Base-by-base conservation (phyloP, 2,888 invertebrate genomes). In the Cryptosula pallasiana region DNA sequence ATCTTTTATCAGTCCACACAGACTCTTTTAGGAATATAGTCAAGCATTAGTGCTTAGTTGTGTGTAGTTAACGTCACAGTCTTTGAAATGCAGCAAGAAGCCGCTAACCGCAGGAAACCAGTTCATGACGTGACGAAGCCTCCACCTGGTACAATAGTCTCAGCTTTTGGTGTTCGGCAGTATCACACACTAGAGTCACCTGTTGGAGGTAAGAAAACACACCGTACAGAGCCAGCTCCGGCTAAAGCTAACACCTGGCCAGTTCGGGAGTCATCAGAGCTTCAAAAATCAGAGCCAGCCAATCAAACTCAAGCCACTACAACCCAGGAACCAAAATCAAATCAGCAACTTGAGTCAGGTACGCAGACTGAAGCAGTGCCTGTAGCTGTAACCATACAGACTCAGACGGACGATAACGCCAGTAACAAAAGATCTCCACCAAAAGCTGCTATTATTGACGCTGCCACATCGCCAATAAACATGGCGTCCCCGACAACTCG, bases 131-230 rank as follows among this genome's bases (percentile, higher is more conserved):
- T 45, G 9, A 45, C 45, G 20, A 45, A 45, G 45, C 45, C 45
- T 25, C 63, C 63, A 29, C 63, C 63, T 29, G 63, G 63, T 13
- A 25, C 63, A 2, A 63, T 63, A 2, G 32, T 63, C n/a, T 63
- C 63, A 3, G 27, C 20, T 27, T 27, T 29, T 63, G 63, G 63
- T 20, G 27, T 63, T 1, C 63, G 63, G 5, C 27, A 63, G 13
- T 63, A 63, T 63, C 27, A 63, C 32, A 32, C 27, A 2, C 25
- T 63, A 9, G 32, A 9, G 63, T 3, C 13, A 27, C 27, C 20
- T 13, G 9, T 45, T 20, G 45, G 45, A 45, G 45, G 5, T 5
- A 45, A 20, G 20, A 45, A 45, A 5, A 5, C 20, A 45, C 45
- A 45, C 9, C 45, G 5, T 13, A 20, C 45, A 5, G 20, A 45